Base-by-base conservation (phyloP, 1,140 invertebrate genomes). In the Cyphomyrmex costatus region DNA sequence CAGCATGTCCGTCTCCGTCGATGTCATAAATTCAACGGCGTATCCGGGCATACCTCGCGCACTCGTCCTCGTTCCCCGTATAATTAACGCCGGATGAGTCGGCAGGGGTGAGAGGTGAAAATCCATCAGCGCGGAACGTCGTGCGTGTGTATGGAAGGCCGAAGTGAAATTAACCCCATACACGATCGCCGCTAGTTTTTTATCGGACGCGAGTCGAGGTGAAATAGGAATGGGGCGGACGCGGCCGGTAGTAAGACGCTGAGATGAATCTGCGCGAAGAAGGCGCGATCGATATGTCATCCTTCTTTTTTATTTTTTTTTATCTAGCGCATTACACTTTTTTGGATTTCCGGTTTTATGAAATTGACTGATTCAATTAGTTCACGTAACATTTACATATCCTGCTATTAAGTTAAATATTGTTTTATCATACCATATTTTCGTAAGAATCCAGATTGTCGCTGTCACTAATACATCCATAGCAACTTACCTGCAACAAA, bases 1-100 rank as follows among this genome's bases (percentile, higher is more conserved):
- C 78, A 27, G 24, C 53, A 51, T 60, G 63, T 68, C 73, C 71
- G 61, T 60, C 66, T 33, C 61, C 86, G 87, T 61, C 71, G 86
- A 56, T 68, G 78, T 91, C 89, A 91, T 91, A 91, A 91, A 91
- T 91, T 91, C 80, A 88, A 88, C 78, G 71, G 86, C 77, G 88
- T 79, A 90, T 86, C 82, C 88, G 83, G 74, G 89, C 89, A 91
- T 90, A 90, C 86, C 89, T 85, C 65, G 86, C 84, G 89, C 65
- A 82, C 86, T 86, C 89, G 89, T 91, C 85, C 78, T 83, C 89
- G 86, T 90, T 91, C 89, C 83, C 84, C 79, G 89, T 90, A 90
- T 91, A 91, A 91, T 91, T 91, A 91, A 91, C 86, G 83, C 79
- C 86, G 79, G 89, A 91, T 86, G 89, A 90, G 89, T 90, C 89